phyloP scores from a whole-genome alignment of 2,797 vertebrate species.

The Hybognathus amarus region DNA sequence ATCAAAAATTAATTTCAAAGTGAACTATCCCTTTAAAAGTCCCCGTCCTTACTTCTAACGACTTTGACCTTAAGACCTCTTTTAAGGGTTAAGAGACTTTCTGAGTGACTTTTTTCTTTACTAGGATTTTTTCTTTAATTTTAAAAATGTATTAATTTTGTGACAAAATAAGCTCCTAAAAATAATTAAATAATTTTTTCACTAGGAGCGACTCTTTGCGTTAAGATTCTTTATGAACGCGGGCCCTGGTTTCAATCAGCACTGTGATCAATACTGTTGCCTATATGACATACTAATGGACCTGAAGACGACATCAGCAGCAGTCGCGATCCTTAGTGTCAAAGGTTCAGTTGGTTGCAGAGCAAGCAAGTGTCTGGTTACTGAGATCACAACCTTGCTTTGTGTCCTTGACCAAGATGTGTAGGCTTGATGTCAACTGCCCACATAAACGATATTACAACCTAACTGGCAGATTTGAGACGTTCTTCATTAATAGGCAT shows the following conservation, averaged over 20 bases:
- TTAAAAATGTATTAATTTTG: too few species aligned
- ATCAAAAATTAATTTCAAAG: too few species aligned
- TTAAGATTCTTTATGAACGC: too few species aligned
- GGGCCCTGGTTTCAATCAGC: background rate
- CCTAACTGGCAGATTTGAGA: background rate
- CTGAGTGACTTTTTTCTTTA: too few species aligned
- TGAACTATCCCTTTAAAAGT: too few species aligned
- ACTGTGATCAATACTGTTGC: background rate
- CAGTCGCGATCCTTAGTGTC: slow-evolving; percentile 1
- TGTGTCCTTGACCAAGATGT: slow-evolving; percentile 11
- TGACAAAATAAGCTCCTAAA: too few species aligned
- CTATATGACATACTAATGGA: slow-evolving; percentile 26
- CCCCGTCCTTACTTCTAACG: too few species aligned
- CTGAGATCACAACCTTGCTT: background rate
- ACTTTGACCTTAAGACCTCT: too few species aligned
- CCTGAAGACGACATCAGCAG: slow-evolving; percentile 15
- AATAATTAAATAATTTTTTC: too few species aligned
- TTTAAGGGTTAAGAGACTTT: too few species aligned
- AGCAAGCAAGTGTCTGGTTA: slow-evolving; percentile 12
- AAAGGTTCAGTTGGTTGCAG: slow-evolving; percentile 19
- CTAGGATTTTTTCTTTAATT: too few species aligned
- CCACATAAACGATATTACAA: background rate
- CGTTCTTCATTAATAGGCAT: background rate
- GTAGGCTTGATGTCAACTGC: background rate
- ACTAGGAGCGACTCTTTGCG: too few species aligned